These are phyloP conservation scores for Formica aserva DNA, from an alignment of 2,888 invertebrate genomes.

Conservation along the genomic window DNA sequence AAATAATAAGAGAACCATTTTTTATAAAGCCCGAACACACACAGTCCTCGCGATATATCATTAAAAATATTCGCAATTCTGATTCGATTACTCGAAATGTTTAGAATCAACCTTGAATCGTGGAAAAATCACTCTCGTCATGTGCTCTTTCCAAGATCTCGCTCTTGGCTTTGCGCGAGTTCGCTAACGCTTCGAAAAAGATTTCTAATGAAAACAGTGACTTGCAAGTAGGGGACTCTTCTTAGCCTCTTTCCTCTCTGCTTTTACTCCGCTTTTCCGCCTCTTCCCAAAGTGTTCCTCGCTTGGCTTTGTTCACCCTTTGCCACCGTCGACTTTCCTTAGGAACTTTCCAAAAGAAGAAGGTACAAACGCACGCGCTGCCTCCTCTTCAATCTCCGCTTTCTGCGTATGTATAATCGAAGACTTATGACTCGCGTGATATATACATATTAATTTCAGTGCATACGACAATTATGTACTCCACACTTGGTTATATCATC, in stretches of 20 bases:
- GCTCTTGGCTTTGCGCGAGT: constrained; percentile 15
- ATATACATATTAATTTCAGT: constrained; percentile 42
- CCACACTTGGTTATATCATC: constrained; percentile 8
- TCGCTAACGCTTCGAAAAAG: constrained; percentile 37
- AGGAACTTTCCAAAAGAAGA: neutral
- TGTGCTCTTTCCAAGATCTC: constrained; percentile 11
- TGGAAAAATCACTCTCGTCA: neutral
- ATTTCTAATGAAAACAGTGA: constrained; percentile 71
- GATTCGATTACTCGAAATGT: neutral
- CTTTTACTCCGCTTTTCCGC: constrained; percentile 5
- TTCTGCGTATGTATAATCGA: neutral
- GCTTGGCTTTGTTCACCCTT: neutral
- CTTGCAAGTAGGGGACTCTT: constrained; percentile 60
- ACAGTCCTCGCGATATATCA: neutral
- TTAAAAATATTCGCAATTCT: neutral
- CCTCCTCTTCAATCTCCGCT: neutral
- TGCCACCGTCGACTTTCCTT: neutral
- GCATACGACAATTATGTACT: constrained; percentile 20
- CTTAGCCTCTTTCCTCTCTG: constrained; percentile 42
- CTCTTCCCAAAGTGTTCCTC: neutral
- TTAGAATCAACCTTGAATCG: neutral
- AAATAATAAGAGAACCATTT: neutral
- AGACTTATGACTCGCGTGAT: neutral
- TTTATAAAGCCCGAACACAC: neutral
- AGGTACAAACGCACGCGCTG: neutral